phyloP scores from a whole-genome alignment of 1,140 invertebrate species.

The Sinella curviseta region DNA sequence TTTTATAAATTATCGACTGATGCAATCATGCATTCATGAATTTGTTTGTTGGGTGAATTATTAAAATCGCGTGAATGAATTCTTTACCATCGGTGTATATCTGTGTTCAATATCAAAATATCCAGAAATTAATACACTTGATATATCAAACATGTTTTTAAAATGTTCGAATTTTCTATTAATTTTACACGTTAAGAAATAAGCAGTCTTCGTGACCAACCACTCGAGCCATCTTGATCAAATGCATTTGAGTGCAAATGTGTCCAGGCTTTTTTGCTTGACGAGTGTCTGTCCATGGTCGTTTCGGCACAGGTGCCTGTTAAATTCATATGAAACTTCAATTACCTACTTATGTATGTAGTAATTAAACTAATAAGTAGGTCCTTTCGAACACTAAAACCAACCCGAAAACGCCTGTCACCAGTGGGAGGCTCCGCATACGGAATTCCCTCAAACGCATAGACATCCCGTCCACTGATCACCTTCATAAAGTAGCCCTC shows the following conservation, averaged over 20 bases:
- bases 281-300: slow-evolving; percentile 30
- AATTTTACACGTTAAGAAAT: neutral
- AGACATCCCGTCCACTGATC: slow-evolving; percentile 55
- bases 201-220: neutral
- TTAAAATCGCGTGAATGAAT: neutral
- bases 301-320: slow-evolving; percentile 32
- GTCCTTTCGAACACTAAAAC: no score
- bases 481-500: slow-evolving; percentile 39
- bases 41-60: no score
- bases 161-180: no score
- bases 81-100: neutral
- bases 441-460: slow-evolving; percentile 21
- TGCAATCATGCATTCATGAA: no score
- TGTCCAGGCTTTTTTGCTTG: slow-evolving; percentile 25
- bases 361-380: no score
- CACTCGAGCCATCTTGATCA: slow-evolving; percentile 5
- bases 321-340: neutral
- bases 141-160: no score
- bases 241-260: slow-evolving; percentile 39
- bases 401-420: slow-evolving; percentile 55
- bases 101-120: no score
- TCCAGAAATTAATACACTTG: no score
- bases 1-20: no score
- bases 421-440: slow-evolving; percentile 60
- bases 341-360: neutral